Base-by-base conservation (phyloP, 2,113 vertebrate species). In the Labeo rohita region DNA sequence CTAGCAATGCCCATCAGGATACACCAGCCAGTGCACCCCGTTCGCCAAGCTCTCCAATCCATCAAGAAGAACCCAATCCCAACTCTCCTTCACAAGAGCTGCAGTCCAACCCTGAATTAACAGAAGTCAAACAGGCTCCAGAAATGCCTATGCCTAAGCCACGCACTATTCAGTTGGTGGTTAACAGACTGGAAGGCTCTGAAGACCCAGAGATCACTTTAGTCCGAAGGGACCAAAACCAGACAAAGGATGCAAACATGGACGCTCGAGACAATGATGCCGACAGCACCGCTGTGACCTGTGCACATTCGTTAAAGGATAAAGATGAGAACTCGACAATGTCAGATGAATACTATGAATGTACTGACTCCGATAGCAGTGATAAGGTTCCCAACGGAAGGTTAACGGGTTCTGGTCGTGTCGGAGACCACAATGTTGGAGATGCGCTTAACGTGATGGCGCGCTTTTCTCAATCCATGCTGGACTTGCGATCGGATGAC, bases 281-380 rank as follows among this genome's bases (percentile, higher is more conserved):
- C 2, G 93, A 94, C 88, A 94, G 93, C 87, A 93, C 90, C 23
- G 92, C 89, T 84, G 93, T 93, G 43, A 90, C 89, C 0, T 94
- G 92, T 34, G 92, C 93, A 87, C 87, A 70, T 12, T 91, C 52
- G 0, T 74, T 73, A 80, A 89, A 75, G 3, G 93, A 93, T 0
- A 81, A 90, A 21, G 93, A 93, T 18, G 98, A 96, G 0, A 93
- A 93, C 15, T 98, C 97, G 23, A 96, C 97, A 0, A 89, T 93
- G 54, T 98, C 97, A 0, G 97, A 98, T 0, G 97, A 99, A 87
- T 97, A 95, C 89, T 98, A 94, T 0, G 96, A 98, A 63, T 93
- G 91, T 65, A 6, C 84, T 1, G 89, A 85, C 36, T 61, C 75
- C 1, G 88, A 93, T 5, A 34, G 6, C 6, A 88, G 54, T 1